Evolutionary conservation across 2,888 invertebrate species (phyloP).

Genomic region (Kryphioiulus occultus): DNA sequence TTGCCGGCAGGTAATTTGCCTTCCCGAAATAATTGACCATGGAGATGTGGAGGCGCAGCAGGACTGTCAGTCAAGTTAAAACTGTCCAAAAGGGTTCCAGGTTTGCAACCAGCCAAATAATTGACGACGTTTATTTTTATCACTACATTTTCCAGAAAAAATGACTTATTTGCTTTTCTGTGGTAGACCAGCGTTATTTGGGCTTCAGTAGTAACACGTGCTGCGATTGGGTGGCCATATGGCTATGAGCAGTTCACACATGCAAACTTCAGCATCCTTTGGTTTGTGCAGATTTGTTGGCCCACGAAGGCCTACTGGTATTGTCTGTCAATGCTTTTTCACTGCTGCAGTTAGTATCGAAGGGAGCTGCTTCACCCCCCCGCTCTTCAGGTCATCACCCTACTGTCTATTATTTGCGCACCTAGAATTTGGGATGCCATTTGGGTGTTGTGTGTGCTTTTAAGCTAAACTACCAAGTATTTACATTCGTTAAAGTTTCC

Average conservation of each 20-base stretch:
- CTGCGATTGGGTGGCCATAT: background rate
- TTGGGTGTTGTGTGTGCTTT: background rate
- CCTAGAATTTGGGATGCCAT: background rate
- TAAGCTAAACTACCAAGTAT: background rate
- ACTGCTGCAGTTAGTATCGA: background rate
- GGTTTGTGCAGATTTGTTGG: background rate
- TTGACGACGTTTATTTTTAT: background rate
- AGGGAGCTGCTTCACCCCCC: background rate
- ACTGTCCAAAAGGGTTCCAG: background rate
- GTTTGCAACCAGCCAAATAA: background rate
- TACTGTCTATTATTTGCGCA: conserved; percentile 6
- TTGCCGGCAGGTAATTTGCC: background rate
- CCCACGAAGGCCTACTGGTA: background rate
- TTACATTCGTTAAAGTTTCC: background rate
- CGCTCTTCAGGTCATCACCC: conserved; percentile 28
- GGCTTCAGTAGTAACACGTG: background rate
- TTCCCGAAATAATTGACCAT: background rate
- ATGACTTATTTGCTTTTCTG: conserved; percentile 18
- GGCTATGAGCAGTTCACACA: background rate
- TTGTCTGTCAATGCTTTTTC: conserved; percentile 1
- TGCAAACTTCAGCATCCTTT: background rate
- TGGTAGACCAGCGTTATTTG: background rate
- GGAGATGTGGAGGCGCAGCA: background rate
- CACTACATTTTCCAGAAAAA: background rate
- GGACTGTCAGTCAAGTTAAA: background rate